phyloP scores from a whole-genome alignment of 2,888 invertebrate species.

The Cinara cedri region DNA sequence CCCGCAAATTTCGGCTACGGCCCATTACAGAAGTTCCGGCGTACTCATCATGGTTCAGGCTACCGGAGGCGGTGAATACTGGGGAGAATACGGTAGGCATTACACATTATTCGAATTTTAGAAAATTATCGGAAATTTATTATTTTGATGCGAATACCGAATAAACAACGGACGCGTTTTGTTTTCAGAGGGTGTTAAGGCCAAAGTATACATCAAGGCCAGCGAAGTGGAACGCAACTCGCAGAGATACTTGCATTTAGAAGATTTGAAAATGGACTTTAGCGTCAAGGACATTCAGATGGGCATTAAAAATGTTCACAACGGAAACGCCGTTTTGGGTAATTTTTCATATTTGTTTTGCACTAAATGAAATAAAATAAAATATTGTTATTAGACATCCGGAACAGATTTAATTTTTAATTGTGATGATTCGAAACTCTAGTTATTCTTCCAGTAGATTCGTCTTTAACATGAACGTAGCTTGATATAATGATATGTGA shows the following conservation, averaged over 20 bases:
- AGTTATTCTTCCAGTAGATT: too few species aligned
- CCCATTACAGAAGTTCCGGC: slow-evolving; percentile 81
- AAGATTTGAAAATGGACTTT: slow-evolving; percentile 84
- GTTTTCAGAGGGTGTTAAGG: slow-evolving; percentile 77
- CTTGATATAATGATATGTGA: too few species aligned
- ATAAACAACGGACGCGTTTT: not conserved
- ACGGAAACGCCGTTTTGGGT: slow-evolving; percentile 81
- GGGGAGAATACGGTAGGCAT: slow-evolving; percentile 82
- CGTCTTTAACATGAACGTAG: too few species aligned
- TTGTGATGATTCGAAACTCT: too few species aligned
- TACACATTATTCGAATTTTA: too few species aligned
- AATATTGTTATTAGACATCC: too few species aligned
- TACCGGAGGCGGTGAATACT: slow-evolving; percentile 85
- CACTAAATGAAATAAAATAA: too few species aligned
- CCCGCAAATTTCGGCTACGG: slow-evolving; percentile 78
- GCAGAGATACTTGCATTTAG: slow-evolving; percentile 72
- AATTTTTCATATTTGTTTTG: slow-evolving; percentile 60
- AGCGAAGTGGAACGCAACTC: slow-evolving; percentile 66
- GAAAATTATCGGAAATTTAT: too few species aligned
- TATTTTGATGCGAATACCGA: too few species aligned
- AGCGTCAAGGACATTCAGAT: slow-evolving; percentile 81
- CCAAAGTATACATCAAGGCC: slow-evolving; percentile 82
- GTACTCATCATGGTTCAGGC: slow-evolving; percentile 80
- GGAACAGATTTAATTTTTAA: too few species aligned
- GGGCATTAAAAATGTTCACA: slow-evolving; percentile 84